Conservation (phyloP, 2,797 vertebrate genomes). For the Pristis pectinata region DNA sequence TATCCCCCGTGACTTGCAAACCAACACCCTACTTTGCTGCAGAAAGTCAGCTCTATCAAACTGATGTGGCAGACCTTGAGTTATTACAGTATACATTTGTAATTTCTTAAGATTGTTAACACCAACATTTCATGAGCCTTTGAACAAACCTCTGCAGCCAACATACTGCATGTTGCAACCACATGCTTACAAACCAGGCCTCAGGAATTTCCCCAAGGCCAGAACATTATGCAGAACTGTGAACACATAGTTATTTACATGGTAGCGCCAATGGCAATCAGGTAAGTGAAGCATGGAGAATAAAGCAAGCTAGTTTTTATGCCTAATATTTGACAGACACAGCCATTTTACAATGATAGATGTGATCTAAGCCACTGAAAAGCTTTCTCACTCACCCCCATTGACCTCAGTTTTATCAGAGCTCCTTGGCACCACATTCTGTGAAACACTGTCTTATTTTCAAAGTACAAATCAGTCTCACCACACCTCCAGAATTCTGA, state of each 20-base stretch:
- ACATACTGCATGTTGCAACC: neutral
- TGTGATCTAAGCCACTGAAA: no score
- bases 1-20: neutral
- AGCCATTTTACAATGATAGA: no score
- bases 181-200: neutral
- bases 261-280: neutral
- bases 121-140: no score
- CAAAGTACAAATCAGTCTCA: no score
- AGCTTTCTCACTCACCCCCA: no score
- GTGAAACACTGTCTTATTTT: no score
- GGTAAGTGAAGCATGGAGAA: neutral
- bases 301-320: neutral
- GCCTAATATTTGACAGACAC: neutral
- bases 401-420: no score
- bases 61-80: neutral
- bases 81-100: neutral
- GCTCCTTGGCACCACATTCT: no score
- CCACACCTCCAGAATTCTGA: no score
- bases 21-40: neutral
- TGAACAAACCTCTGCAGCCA: no score
- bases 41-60: neutral
- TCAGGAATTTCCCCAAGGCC: neutral
- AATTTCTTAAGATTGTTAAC: neutral
- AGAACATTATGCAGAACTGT: neutral
- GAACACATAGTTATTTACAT: neutral